Evolutionary conservation across 2,888 invertebrate species (phyloP), one percentile per base, ranked within the genome.

Genomic region (Flexamia atlantica): DNA sequence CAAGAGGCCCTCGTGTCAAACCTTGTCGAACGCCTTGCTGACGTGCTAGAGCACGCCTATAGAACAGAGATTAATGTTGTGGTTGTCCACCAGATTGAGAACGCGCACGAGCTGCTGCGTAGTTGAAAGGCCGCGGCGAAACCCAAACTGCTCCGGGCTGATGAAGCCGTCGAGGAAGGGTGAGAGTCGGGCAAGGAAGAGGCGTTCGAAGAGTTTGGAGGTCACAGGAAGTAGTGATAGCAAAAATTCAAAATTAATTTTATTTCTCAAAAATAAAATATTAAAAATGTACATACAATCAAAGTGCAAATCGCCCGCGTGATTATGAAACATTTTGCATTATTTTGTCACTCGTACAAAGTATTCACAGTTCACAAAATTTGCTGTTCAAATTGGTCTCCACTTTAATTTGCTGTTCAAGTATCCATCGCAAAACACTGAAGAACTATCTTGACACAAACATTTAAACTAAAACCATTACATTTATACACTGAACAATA

Each of bases 1-100:
- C 5, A 64, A 25, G 25, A 64, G 76, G 14, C 40, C 76, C 46
- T 76, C 76, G 76, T 40, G 42, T 10, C 42, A 76, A 9, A 76
- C 76, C 72, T 40, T 72, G 72, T 72, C 72, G 40, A 72, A 72
- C 32, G 72, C 72, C 25, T 68, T 68, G 7, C 72, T 72, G 72
- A 72, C 72, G n/a, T 50, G 17, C 50, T 14, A 17, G 10, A 64
- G 30, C 64, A 64, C 64, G 10, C 25, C 64, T 23, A 25, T 25
- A 64, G 64, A 64, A 25, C 64, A 64, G 4, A 64, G 17, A 25
- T 64, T 64, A 17, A 64, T 17, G 23, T 76, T 76, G 0, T 42
- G 40, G 76, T 76, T 76, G 20, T 40, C 42, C n/a, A 72, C 32
- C 20, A n/a, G 36, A 3, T 30, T 72, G 72, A 72, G 25, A 14